Evolutionary conservation across 2,113 vertebrate genomes (phyloP), one percentile per base, ranked within the genome.

Genomic region (Lasiurus cinereus): DNA sequence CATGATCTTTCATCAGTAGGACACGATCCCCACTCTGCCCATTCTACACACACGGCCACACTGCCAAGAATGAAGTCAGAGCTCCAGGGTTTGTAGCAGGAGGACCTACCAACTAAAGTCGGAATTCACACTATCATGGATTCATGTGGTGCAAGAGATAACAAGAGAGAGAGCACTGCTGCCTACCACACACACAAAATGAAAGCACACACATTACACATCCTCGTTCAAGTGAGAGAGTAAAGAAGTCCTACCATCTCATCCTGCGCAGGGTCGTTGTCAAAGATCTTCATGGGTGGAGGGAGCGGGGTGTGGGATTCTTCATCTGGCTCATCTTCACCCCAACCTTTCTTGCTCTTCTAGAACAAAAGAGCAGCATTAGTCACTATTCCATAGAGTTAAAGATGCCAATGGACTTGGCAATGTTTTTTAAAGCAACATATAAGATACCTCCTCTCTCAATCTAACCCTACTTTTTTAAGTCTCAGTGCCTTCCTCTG

Each of bases 281-380:
- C 99, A 96, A 99, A 99, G 98, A 99, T 99, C 98, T 99, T 99
- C 99, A 99, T 99, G 11, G 99, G 99, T 0, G 99, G 99, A 46
- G 99, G 99, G 54, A 99, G 98, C 19, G 98, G 99, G 8, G 99
- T 99, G 97, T 99, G 99, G 16, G 99, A 99, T 67, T 99, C 99
- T 96, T 99, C 99, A 54, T 99, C 99, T 80, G 99, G 98, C 96
- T 99, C 99, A 96, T 99, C 99, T 98, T 99, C 99, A 90, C 99
- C 99, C 97, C 99, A 99, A 2, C 99, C 99, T 82, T 99, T 99
- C 98, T 99, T 99, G 97, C 98, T 98, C 98, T 99, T 99, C 97
- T 99, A 97, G 98, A 99, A 98, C 96, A 97, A 97, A 96, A 96
- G 92, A 91, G 9, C 46, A 43, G 72, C 69, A 96, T 97, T 96